Evolutionary conservation across 2,797 vertebrate genomes (phyloP).

Genomic region (Okamejei kenojei): DNA sequence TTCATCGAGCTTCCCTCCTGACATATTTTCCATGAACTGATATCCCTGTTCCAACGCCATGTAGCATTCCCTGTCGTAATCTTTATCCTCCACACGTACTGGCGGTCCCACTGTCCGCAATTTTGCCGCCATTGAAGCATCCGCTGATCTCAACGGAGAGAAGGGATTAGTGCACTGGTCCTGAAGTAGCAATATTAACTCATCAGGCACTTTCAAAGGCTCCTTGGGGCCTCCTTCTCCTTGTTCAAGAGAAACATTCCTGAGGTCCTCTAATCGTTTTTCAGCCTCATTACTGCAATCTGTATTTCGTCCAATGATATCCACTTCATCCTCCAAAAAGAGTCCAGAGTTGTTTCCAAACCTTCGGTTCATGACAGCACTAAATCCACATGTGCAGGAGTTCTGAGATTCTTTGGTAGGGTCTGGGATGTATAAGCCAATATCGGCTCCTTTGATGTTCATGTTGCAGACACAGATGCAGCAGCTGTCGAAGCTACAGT

Average conservation of each 20-base stretch:
- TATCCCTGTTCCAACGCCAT: conserved; percentile 92
- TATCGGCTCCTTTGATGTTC: conserved; percentile 96
- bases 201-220: conserved; percentile 74
- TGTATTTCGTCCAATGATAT: conserved; percentile 86
- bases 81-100: conserved; percentile 84
- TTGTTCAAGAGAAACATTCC: conserved; percentile 67
- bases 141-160: conserved; percentile 78
- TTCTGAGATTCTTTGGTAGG: conserved; percentile 83
- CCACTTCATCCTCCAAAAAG: conserved; percentile 94
- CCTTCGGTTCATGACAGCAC: conserved; percentile 90
- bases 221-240: conserved; percentile 66
- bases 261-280: conserved; percentile 84
- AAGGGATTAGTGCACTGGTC: conserved; percentile 96
- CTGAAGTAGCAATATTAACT: conserved; percentile 85
- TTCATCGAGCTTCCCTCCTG: conserved; percentile 94
- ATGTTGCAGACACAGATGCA: conserved; percentile 98
- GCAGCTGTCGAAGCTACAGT: conserved; percentile 99
- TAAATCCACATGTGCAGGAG: conserved; percentile 89
- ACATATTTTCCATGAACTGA: conserved; percentile 99
- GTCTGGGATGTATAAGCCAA: conserved; percentile 92
- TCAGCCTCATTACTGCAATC: conserved; percentile 86
- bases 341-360: conserved; percentile 92
- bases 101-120: conserved; percentile 56
- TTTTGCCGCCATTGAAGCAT: conserved; percentile 64
- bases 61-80: conserved; percentile 93